Evolutionary conservation across 2,113 vertebrate species (phyloP), one percentile per base, ranked within the genome.

Genomic region (Xerus inauris): DNA sequence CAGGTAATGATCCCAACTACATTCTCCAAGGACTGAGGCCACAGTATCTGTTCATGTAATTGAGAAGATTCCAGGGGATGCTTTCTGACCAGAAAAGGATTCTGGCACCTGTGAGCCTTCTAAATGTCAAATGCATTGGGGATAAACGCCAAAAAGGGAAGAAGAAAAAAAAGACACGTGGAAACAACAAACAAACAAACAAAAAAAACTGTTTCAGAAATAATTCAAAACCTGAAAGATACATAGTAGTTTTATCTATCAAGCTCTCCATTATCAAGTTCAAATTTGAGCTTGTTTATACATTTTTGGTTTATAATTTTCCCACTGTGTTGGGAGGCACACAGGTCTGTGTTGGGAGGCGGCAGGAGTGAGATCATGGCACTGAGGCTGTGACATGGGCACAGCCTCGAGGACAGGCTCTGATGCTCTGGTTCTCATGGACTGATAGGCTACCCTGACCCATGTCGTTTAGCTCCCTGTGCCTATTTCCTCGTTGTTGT

Each of bases 281-380:
- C 57, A 38, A 57, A 17, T 81, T 62, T 67, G 32, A 84, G 8
- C 4, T 67, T 22, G 2, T 12, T 92, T 40, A 28, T 24, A 6
- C 13, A 67, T 87, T 81, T 85, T 16, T 0, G 40, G 30, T n/a
- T 6, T 47, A 62, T 42, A 38, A 47, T 45, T 59, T 47, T 16
- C 16, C 32, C 57, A 38, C 20, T 49, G 14, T 54, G 30, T 19
- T 10, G 24, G 71, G 71, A 59, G 72, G 26, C 2, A n/a, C 24
- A 22, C 57, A 38, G 51, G 13, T 59, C 20, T 49, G 14, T 54
- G 30, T 19, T 10, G 24, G 71, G 71, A 59, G 72, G 26, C 2
- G 2, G 16, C 17, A 28, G 19, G 5, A 11, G 0, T 5, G 16
- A 28, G 14, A 35, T 13, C 0, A 4, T 30, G 35, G 42, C n/a